phyloP scores from a whole-genome alignment of 2,888 invertebrate species.

The Drosophila anomalata region DNA sequence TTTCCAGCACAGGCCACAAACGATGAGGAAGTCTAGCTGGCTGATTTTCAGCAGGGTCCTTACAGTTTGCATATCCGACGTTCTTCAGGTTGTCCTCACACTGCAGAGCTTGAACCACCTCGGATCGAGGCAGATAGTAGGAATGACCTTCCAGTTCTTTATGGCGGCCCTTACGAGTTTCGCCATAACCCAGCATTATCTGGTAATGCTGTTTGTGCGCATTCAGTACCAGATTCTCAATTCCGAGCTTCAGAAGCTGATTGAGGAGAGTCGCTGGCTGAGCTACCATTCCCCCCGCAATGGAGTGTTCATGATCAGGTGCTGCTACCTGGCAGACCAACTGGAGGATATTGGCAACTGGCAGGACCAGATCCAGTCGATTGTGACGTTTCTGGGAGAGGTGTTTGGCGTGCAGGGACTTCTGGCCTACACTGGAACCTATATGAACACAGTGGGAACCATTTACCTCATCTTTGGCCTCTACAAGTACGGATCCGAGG shows the following conservation, averaged over 20 bases:
- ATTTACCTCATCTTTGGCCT: constrained; percentile 10
- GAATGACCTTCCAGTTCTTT: background rate
- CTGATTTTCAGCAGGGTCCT: constrained; percentile 44
- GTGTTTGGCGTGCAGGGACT: constrained; percentile 15
- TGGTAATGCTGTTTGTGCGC: constrained; percentile 43
- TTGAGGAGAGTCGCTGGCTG: constrained; percentile 27
- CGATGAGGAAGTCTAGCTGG: constrained; percentile 35
- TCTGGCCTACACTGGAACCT: constrained; percentile 3
- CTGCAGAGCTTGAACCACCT: background rate
- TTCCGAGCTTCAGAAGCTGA: constrained; percentile 43
- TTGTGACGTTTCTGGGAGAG: background rate
- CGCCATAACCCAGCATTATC: constrained; percentile 48
- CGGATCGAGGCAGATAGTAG: background rate
- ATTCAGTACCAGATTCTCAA: constrained; percentile 56
- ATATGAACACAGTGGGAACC: constrained; percentile 7
- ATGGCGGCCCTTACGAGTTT: constrained; percentile 43
- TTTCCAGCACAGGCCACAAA: constrained; percentile 35
- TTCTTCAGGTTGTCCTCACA: background rate
- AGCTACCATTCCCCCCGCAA: background rate
- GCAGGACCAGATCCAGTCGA: constrained; percentile 15
- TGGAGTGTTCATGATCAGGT: constrained; percentile 30
- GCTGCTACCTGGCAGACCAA: constrained; percentile 35
- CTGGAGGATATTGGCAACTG: constrained; percentile 23
- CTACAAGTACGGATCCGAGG: background rate
- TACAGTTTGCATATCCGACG: background rate